Conservation (phyloP, 1,140 invertebrate genomes). For the Drosophila sp. region DNA sequence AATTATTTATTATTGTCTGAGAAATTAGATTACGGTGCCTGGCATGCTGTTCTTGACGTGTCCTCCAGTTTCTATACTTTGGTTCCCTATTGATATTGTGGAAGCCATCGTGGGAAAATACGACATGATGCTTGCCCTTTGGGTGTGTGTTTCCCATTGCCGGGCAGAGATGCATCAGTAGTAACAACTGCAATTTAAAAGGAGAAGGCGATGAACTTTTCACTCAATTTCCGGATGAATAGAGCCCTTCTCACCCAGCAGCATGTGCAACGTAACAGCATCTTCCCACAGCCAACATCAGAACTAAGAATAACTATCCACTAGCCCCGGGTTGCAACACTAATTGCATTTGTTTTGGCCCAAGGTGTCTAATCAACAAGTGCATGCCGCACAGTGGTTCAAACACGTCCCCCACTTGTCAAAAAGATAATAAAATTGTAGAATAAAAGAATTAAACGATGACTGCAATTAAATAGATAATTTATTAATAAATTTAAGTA, state of each 20-base stretch:
- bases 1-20: background rate
- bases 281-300: slow-evolving; percentile 19
- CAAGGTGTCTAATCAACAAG: slow-evolving; percentile 15
- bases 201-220: background rate
- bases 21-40: slow-evolving; percentile 6
- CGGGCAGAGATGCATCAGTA: background rate
- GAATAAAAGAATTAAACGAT: no score
- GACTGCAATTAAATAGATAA: no score
- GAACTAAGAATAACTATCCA: slow-evolving; percentile 4
- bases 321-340: background rate
- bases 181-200: background rate
- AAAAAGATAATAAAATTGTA: no score
- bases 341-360: slow-evolving; percentile 14
- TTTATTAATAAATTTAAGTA: no score
- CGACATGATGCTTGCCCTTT: slow-evolving; percentile 11
- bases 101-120: slow-evolving; percentile 42
- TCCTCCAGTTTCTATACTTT: background rate
- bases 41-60: background rate
- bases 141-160: background rate
- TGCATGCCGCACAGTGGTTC: background rate
- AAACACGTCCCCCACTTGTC: no score
- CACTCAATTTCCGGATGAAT: background rate
- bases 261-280: background rate
- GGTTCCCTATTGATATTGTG: slow-evolving; percentile 12
- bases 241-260: background rate